phyloP scores from a whole-genome alignment of 2,797 vertebrate species.

The Anomalospiza imberbis region DNA sequence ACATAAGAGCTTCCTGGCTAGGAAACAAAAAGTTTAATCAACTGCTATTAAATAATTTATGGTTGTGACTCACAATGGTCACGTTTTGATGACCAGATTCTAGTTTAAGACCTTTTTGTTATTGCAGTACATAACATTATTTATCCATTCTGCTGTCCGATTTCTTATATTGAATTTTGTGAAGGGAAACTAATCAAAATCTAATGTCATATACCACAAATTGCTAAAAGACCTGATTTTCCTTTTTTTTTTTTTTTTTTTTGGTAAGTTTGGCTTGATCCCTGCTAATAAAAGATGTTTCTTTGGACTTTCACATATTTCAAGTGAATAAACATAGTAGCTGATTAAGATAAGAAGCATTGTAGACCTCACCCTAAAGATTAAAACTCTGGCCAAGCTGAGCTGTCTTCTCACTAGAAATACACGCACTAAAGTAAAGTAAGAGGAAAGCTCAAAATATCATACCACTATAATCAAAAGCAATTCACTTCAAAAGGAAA shows the following conservation, averaged over 20 bases:
- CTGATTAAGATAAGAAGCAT: constrained; percentile 26
- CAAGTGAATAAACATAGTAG: constrained; percentile 32
- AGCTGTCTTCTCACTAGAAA: background rate
- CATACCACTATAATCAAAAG: background rate
- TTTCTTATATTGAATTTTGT: background rate
- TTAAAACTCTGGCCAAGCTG: background rate
- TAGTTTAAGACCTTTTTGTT: background rate
- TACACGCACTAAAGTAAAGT: background rate
- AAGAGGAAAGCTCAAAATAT: background rate
- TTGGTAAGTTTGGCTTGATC: background rate
- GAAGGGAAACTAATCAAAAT: background rate
- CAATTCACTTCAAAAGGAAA: background rate
- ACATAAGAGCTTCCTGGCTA: background rate
- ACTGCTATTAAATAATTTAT: background rate
- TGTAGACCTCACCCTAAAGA: constrained; percentile 14
- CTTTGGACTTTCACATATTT: constrained; percentile 31
- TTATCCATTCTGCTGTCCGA: background rate
- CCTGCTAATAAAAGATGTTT: background rate
- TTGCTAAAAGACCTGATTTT: background rate
- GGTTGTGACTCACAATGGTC: background rate
- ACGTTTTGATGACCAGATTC: background rate
- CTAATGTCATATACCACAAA: background rate
- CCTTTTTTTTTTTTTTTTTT: too few relatives aligned
- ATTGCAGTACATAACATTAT: background rate
- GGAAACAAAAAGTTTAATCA: background rate